Conservation (phyloP, 2,113 vertebrate species). For the Esox niger region DNA sequence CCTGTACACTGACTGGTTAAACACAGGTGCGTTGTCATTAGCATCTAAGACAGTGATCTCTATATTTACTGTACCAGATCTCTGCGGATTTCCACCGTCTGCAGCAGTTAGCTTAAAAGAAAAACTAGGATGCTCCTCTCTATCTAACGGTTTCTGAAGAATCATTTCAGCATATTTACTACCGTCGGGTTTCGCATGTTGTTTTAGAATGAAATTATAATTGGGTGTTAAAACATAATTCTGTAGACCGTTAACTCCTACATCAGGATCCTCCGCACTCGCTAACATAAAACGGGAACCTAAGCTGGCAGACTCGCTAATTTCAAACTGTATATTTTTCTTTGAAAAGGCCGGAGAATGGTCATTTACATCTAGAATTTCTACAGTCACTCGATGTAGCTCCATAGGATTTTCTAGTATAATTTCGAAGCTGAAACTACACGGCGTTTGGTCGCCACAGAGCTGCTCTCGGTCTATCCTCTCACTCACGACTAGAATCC, state of each 20-base stretch:
- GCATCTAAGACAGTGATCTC: slow-evolving; percentile 6
- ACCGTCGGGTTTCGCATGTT: not conserved
- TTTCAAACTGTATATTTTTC: not conserved
- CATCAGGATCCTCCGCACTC: not conserved
- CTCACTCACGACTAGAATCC: slow-evolving; percentile 7
- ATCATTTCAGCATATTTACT: not conserved
- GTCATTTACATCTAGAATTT: slow-evolving; percentile 4
- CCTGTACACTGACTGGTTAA: slow-evolving; percentile 4
- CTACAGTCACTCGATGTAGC: not conserved
- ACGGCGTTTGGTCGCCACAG: slow-evolving; percentile 5
- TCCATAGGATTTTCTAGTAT: slow-evolving; percentile 7
- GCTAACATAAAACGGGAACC: not conserved
- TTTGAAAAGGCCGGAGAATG: not conserved
- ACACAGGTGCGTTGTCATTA: not conserved
- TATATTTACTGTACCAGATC: slow-evolving; percentile 10
- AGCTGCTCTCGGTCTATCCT: slow-evolving; percentile 11
- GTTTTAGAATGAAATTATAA: not conserved
- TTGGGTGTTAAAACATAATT: not conserved
- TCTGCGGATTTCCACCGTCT: slow-evolving; percentile 11
- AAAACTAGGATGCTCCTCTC: not conserved
- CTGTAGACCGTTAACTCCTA: not conserved
- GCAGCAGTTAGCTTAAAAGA: not conserved
- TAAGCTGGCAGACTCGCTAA: not conserved
- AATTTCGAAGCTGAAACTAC: not conserved
- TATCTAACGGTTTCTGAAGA: not conserved